Evolutionary conservation across 2,797 vertebrate genomes (phyloP).

Genomic region (Distichodus sexfasciatus): DNA sequence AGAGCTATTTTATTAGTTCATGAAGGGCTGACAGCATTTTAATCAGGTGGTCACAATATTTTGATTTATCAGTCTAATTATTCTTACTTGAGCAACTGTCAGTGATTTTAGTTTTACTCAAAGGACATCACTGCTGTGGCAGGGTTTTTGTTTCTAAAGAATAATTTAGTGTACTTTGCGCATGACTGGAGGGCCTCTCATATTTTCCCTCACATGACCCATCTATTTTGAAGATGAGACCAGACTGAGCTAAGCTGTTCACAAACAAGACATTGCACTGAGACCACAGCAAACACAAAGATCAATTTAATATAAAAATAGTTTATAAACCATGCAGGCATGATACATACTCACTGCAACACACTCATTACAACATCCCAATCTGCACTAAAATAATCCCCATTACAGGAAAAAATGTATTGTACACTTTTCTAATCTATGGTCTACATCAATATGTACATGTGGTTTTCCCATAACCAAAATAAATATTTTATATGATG

Average conservation of each 20-base stretch:
- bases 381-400: conserved; percentile 46
- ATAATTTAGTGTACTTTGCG: too few species aligned
- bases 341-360: conserved; percentile 52
- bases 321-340: conserved; percentile 75
- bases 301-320: conserved; percentile 66
- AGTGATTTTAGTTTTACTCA: too few species aligned
- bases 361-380: conserved; percentile 52
- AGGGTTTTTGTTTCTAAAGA: too few species aligned
- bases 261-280: conserved; percentile 28
- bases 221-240: conserved; percentile 51
- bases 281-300: conserved; percentile 9
- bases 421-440: conserved; percentile 32
- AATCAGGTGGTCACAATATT: too few species aligned
- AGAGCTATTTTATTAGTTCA: too few species aligned
- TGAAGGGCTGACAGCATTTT: too few species aligned
- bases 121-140: too few species aligned
- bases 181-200: too few species aligned
- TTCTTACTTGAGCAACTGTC: too few species aligned
- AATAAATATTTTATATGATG: conserved; percentile 70
- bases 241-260: conserved; percentile 23
- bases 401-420: conserved; percentile 39
- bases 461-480: conserved; percentile 55
- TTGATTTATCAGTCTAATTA: too few species aligned
- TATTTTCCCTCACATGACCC: conserved; percentile 59
- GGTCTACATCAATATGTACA: conserved; percentile 66